A percentile compares a stretch with the other conserved stretches of the same genome.
Evolutionary conservation across 2,888 invertebrate species (phyloP).

Genomic region (Nemoura dubitans): DNA sequence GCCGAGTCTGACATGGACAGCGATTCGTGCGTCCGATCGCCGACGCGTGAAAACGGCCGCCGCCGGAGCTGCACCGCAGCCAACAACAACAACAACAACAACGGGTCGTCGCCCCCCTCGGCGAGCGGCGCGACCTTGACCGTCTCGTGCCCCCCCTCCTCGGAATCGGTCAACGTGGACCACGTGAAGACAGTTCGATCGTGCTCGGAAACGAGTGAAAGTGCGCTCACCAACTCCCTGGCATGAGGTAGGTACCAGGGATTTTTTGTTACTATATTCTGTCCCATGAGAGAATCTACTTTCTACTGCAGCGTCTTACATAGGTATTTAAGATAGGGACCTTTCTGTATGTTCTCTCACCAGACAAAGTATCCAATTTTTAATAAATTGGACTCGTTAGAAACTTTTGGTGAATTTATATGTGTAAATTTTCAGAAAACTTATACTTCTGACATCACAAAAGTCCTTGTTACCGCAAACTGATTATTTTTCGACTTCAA

Average conservation of each 20-base stretch:
- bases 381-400: too few species aligned
- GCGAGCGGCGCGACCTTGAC: constrained; percentile 43
- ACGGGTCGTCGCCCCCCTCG: constrained; percentile 26
- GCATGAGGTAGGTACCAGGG: constrained; percentile 35
- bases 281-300: too few species aligned
- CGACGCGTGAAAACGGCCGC: constrained; percentile 60
- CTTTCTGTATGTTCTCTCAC: too few species aligned
- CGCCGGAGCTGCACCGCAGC: constrained; percentile 62
- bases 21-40: constrained; percentile 70
- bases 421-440: too few species aligned
- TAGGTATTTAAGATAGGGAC: too few species aligned
- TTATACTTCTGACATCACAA: too few species aligned
- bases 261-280: too few species aligned
- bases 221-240: neutral
- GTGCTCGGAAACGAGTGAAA: constrained; percentile 45
- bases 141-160: constrained; percentile 48
- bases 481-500: too few species aligned
- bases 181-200: constrained; percentile 47
- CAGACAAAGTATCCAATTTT: too few species aligned
- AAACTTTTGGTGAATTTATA: too few species aligned
- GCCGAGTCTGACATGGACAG: constrained; percentile 71
- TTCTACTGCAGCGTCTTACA: too few species aligned
- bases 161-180: constrained; percentile 42
- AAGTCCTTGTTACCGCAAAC: too few species aligned
- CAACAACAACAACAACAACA: constrained; percentile 62